A percentile compares a stretch with the other conserved stretches of the same genome.
Evolutionary conservation across 2,888 invertebrate genomes (phyloP).

Genomic region (Eristalis arbustorum): DNA sequence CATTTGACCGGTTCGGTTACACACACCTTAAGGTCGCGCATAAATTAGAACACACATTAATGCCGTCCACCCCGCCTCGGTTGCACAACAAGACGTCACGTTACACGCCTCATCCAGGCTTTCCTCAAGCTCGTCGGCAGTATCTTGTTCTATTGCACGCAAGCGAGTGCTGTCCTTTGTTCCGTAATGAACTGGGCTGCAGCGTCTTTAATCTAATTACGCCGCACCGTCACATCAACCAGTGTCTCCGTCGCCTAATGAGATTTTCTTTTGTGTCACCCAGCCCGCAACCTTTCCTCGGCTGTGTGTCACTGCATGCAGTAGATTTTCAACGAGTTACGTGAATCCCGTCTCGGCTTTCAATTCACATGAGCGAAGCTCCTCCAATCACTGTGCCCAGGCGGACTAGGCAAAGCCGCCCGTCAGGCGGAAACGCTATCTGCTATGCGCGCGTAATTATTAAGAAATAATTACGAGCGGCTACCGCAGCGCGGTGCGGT

Average conservation of each 20-base stretch:
- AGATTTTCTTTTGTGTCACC: constrained; percentile 62
- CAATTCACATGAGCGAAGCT: constrained; percentile 40
- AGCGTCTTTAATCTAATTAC: constrained; percentile 55
- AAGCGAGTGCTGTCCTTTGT: constrained; percentile 31
- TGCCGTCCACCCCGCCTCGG: neutral
- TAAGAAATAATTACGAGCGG: constrained; percentile 50
- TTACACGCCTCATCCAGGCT: constrained; percentile 20
- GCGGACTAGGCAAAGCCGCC: constrained; percentile 13
- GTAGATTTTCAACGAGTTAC: constrained; percentile 35
- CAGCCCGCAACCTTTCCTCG: constrained; percentile 9
- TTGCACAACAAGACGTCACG: constrained; percentile 44
- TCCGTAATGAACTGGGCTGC: constrained; percentile 48
- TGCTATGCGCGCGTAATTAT: constrained; percentile 51
- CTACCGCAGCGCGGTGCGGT: constrained; percentile 44
- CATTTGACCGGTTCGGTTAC: constrained; percentile 29
- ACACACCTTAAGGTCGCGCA: constrained; percentile 43
- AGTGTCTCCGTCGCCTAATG: constrained; percentile 45
- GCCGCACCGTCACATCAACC: constrained; percentile 27
- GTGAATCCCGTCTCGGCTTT: constrained; percentile 53
- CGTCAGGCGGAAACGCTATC: constrained; percentile 13
- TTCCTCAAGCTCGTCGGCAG: constrained; percentile 12
- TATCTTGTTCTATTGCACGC: constrained; percentile 22
- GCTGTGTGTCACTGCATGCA: constrained; percentile 28
- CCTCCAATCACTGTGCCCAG: constrained; percentile 24
- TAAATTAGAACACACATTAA: constrained; percentile 38